phyloP scores from a whole-genome alignment of 2,113 vertebrate genomes.

The Malurus elegans region DNA sequence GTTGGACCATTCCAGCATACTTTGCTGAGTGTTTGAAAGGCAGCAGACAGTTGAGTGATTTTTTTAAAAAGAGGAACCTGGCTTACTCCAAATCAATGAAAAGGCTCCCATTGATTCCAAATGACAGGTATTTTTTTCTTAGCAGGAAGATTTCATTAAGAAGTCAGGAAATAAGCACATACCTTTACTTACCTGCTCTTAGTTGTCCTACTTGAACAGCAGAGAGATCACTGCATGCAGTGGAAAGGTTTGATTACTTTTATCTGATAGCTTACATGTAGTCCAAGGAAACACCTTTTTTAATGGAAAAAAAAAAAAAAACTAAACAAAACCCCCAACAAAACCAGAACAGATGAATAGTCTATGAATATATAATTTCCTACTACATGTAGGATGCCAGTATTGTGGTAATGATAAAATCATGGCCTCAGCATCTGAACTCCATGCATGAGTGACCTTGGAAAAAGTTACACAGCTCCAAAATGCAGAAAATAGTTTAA shows the following conservation, averaged over 20 bases:
- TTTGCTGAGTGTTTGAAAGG: not conserved
- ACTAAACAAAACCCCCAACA: not conserved
- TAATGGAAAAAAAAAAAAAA: not conserved
- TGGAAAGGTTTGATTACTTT: not conserved
- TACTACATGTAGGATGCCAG: not conserved
- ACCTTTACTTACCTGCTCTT: not conserved
- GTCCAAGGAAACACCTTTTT: not conserved
- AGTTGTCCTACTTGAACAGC: not conserved
- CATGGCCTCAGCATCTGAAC: not conserved
- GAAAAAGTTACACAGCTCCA: not conserved
- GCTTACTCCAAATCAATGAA: not conserved
- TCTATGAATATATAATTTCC: not conserved
- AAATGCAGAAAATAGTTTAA: not conserved
- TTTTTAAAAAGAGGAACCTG: not conserved
- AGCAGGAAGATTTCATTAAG: not conserved
- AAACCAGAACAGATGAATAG: not conserved
- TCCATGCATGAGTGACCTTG: not conserved
- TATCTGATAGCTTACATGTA: not conserved
- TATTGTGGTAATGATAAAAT: slow-evolving; percentile 1
- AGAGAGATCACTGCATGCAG: not conserved
- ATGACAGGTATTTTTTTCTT: not conserved
- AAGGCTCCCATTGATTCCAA: not conserved
- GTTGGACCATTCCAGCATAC: not conserved
- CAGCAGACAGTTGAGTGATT: not conserved
- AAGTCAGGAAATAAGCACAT: not conserved